phyloP scores from a whole-genome alignment of 2,113 vertebrate species.

The Semicossyphus pulcher region DNA sequence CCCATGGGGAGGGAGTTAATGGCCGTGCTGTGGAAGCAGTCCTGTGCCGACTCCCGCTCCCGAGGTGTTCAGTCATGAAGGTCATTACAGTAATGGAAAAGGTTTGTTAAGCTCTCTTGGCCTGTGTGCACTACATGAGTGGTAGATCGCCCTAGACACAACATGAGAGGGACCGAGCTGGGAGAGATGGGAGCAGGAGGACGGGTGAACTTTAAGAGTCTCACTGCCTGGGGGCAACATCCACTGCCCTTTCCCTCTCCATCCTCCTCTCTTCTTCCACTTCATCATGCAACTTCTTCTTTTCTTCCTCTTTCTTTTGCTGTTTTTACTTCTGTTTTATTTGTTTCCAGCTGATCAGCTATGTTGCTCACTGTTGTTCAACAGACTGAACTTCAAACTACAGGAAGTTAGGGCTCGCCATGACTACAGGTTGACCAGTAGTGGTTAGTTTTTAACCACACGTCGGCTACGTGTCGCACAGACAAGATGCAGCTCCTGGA shows the following conservation, averaged over 20 bases:
- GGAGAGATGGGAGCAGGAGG: slow-evolving; percentile 15
- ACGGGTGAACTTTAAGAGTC: slow-evolving; percentile 14
- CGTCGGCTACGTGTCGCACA: too few relatives aligned
- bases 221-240: not conserved
- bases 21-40: slow-evolving; percentile 28
- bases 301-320: not conserved
- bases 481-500: too few relatives aligned
- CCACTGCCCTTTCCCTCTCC: not conserved
- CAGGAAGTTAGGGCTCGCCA: too few relatives aligned
- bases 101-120: slow-evolving; percentile 61
- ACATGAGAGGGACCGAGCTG: not conserved
- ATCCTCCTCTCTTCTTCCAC: not conserved
- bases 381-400: not conserved
- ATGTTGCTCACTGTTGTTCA: not conserved
- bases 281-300: not conserved
- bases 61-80: slow-evolving; percentile 53
- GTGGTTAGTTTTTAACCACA: too few relatives aligned
- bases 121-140: slow-evolving; percentile 44
- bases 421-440: too few relatives aligned
- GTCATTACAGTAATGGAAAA: slow-evolving; percentile 73
- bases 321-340: not conserved
- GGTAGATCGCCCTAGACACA: slow-evolving; percentile 1
- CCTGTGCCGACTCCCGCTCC: slow-evolving; percentile 4
- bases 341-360: not conserved
- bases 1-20: slow-evolving; percentile 39